phyloP scores from a whole-genome alignment of 2,113 vertebrate genomes.

The Strix uralensis region DNA sequence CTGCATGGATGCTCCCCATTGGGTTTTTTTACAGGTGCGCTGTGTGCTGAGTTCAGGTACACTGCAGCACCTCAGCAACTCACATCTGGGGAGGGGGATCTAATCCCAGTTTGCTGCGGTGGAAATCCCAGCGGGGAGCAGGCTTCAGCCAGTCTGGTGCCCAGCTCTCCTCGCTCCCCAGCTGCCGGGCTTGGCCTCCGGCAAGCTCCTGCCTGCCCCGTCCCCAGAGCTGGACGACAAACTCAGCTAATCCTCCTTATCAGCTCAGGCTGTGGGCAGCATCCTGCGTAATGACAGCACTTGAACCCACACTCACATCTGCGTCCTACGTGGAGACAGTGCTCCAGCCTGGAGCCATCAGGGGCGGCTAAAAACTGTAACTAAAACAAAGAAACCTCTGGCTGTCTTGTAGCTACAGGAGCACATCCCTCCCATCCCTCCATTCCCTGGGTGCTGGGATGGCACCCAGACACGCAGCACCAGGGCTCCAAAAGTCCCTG shows the following conservation, averaged over 20 bases:
- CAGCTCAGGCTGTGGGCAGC: not conserved
- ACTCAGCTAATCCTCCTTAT: not conserved
- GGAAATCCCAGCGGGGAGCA: not conserved
- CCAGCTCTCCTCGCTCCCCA: not conserved
- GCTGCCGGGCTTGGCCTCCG: rapidly evolving
- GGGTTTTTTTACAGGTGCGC: no score
- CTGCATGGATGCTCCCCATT: rapidly evolving
- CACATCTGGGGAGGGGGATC: not conserved
- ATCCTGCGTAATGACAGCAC: not conserved
- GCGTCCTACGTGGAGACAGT: rapidly evolving
- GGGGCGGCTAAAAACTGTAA: not conserved
- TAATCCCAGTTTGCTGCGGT: not conserved
- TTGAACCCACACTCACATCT: not conserved
- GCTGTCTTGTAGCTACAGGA: not conserved
- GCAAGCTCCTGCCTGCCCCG: rapidly evolving
- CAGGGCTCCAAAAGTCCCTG: not conserved
- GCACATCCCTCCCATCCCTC: not conserved
- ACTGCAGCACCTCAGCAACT: not conserved
- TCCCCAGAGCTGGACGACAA: not conserved
- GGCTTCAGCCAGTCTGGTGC: not conserved
- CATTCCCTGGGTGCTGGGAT: not conserved
- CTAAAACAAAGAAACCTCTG: not conserved
- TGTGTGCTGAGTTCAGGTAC: not conserved
- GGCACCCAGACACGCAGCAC: not conserved
- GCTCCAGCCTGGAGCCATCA: not conserved